Percentiles rank a stretch among this genome's conserved stretches.
These are phyloP conservation scores for Muraenolepis orangiensis DNA, from an alignment of 2,797 vertebrate genomes.

Conservation along the genomic window DNA sequence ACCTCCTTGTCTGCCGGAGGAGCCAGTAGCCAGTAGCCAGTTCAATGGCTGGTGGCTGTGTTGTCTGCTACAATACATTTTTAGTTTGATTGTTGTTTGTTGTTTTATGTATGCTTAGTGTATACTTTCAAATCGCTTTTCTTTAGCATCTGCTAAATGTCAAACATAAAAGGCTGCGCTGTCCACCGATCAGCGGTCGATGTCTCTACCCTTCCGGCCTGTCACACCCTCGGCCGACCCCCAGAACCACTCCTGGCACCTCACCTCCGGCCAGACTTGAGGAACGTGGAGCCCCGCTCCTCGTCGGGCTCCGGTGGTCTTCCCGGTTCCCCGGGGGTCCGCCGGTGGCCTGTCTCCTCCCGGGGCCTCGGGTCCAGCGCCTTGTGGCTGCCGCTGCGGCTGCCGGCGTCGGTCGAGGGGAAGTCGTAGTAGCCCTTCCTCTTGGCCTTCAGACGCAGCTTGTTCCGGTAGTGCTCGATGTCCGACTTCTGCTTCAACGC, in stretches of 20 bases:
- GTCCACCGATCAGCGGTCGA: not conserved
- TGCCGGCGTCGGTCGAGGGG: slow-evolving; percentile 72
- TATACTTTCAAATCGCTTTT: not conserved
- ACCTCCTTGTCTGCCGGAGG: no score
- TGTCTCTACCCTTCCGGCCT: not conserved
- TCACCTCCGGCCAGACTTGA: slow-evolving; percentile 90
- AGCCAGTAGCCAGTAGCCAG: no score
- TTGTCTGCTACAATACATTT: no score
- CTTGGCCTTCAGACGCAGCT: slow-evolving; percentile 94
- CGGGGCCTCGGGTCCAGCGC: slow-evolving; percentile 77
- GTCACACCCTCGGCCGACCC: no score
- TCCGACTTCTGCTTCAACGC: slow-evolving; percentile 98
- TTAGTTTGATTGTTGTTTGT: not conserved
- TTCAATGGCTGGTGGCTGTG: no score
- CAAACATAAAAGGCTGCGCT: not conserved
- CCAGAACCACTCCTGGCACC: slow-evolving; percentile 1
- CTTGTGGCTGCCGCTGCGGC: slow-evolving; percentile 62
- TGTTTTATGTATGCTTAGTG: not conserved
- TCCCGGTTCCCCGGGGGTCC: slow-evolving; percentile 79
- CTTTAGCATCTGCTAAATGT: not conserved
- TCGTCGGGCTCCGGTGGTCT: slow-evolving; percentile 82
- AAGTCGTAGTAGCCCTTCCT: slow-evolving; percentile 97
- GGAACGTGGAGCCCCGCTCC: slow-evolving; percentile 84
- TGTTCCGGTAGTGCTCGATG: slow-evolving; percentile 98
- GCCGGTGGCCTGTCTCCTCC: slow-evolving; percentile 65